These are phyloP conservation scores for Pyrochroa serraticornis DNA, from an alignment of 2,888 invertebrate genomes.

Conservation along the genomic window DNA sequence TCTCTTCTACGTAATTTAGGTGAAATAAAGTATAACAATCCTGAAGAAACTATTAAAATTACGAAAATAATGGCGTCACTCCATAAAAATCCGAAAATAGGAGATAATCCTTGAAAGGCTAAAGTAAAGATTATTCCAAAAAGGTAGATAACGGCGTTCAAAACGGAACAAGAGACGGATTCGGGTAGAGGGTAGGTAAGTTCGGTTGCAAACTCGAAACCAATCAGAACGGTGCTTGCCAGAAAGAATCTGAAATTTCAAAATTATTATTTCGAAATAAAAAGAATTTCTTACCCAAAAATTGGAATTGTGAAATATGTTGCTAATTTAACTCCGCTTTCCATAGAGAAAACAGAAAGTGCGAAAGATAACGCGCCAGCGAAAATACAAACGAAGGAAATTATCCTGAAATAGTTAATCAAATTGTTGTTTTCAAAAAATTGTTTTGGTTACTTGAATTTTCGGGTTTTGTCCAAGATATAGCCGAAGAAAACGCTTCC, in stretches of 20 bases:
- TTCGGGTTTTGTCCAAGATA: slow-evolving; percentile 87
- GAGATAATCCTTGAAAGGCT: slow-evolving; percentile 36
- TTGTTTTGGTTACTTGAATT: slow-evolving; percentile 75
- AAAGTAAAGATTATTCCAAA: slow-evolving; percentile 43
- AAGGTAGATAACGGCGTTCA: slow-evolving; percentile 73
- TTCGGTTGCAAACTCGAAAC: slow-evolving; percentile 95
- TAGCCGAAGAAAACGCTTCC: slow-evolving; percentile 89
- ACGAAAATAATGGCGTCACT: slow-evolving; percentile 34
- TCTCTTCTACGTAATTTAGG: slow-evolving; percentile 40
- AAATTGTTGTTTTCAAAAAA: background rate
- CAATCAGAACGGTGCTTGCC: slow-evolving; percentile 94
- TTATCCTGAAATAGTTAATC: slow-evolving; percentile 27
- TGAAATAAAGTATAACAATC: slow-evolving; percentile 35
- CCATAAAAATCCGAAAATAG: slow-evolving; percentile 35
- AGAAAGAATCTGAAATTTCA: slow-evolving; percentile 82
- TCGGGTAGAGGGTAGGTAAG: slow-evolving; percentile 95
- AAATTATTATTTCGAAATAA: background rate
- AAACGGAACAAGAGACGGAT: slow-evolving; percentile 89
- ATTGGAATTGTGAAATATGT: slow-evolving; percentile 43
- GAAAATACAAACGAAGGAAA: slow-evolving; percentile 31
- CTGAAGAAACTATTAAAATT: slow-evolving; percentile 29
- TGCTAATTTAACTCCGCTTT: slow-evolving; percentile 31
- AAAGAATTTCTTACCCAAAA: slow-evolving; percentile 42
- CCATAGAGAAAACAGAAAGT: slow-evolving; percentile 26
- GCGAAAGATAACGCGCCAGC: slow-evolving; percentile 30